Percentiles rank a stretch among this genome's conserved stretches.
phyloP scores from a whole-genome alignment of 2,797 vertebrate species.

The Tamandua tetradactyla region DNA sequence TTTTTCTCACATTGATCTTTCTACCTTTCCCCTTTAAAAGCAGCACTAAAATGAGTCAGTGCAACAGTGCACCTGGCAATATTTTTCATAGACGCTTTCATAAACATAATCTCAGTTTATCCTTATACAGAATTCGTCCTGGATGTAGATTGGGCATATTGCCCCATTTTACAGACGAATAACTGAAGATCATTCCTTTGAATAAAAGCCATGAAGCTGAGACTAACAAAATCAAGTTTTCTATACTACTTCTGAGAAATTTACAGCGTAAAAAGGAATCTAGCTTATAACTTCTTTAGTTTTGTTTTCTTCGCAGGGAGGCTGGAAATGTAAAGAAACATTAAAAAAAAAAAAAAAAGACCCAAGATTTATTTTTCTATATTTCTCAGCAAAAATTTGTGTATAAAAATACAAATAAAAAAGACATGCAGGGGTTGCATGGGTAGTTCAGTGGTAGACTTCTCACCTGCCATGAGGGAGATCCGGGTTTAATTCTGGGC shows the following conservation, averaged over 20 bases:
- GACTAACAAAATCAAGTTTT: not conserved
- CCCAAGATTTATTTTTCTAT: not conserved
- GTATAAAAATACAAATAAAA: not conserved
- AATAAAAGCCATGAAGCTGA: not conserved
- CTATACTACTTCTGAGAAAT: not conserved
- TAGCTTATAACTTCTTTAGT: not conserved
- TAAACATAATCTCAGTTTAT: not conserved
- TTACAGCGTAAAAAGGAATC: not conserved
- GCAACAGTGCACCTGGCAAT: not conserved
- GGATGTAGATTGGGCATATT: fast-evolving
- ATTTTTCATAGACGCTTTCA: not conserved
- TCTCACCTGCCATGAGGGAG: no score
- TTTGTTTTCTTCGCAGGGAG: not conserved
- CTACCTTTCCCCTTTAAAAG: conserved; percentile 22
- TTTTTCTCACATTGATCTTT: conserved; percentile 52
- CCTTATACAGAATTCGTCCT: not conserved
- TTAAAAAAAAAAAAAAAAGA: not conserved
- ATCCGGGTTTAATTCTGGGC: no score
- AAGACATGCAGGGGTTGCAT: no score
- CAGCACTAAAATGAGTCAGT: not conserved
- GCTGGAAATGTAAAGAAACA: not conserved
- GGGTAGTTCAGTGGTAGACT: no score
- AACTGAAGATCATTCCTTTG: not conserved
- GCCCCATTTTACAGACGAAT: not conserved
- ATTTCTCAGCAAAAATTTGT: conserved; percentile 29